A percentile compares a stretch with the other conserved stretches of the same genome.
phyloP scores from a whole-genome alignment of 2,797 vertebrate species.

The Eidolon dupreanum region DNA sequence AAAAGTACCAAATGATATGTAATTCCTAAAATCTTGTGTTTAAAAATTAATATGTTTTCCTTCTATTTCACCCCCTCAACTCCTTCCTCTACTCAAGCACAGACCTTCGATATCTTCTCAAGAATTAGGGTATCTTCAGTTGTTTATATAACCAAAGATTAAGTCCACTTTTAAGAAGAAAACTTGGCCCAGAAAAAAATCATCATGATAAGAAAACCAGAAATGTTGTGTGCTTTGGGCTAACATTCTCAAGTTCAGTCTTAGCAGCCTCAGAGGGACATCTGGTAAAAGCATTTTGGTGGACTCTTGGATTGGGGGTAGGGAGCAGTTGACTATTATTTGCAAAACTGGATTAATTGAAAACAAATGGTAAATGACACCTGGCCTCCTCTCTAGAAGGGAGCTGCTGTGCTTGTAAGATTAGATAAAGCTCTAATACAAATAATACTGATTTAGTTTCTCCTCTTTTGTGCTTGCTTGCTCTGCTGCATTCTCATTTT shows the following conservation, averaged over 20 bases:
- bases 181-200: background rate
- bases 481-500: background rate
- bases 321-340: background rate
- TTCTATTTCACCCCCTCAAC: background rate
- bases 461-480: background rate
- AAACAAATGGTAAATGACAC: background rate
- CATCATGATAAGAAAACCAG: constrained; percentile 37
- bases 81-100: background rate
- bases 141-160: constrained; percentile 52
- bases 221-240: background rate
- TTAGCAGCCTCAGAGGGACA: background rate
- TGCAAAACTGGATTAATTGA: constrained; percentile 24
- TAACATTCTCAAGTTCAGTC: background rate
- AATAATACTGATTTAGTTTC: background rate
- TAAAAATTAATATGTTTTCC: constrained; percentile 69
- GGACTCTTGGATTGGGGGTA: background rate
- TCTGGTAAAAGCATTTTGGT: background rate
- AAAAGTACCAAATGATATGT: constrained; percentile 33
- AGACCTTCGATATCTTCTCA: background rate
- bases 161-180: constrained; percentile 50
- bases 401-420: background rate
- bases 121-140: constrained; percentile 48
- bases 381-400: constrained; percentile 4
- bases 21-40: constrained; percentile 57
- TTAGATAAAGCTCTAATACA: constrained; percentile 31